Percentiles rank a stretch among this genome's conserved stretches.
These are phyloP conservation scores for Cyphomyrus plagiostoma DNA, from an alignment of 2,113 vertebrate genomes.

Conservation along the genomic window DNA sequence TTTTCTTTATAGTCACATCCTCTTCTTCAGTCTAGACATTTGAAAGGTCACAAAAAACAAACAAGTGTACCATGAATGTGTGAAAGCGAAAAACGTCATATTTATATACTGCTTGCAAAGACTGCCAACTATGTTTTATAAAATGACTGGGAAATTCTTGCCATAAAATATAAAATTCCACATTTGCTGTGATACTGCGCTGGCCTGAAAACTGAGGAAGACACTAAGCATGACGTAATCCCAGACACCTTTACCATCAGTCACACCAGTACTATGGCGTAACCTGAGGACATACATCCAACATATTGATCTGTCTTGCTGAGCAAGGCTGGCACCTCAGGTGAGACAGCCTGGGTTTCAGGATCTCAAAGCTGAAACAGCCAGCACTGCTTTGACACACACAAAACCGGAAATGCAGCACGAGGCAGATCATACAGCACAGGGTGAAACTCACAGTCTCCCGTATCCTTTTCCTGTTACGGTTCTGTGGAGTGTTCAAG, in stretches of 20 bases:
- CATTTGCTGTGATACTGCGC: not conserved
- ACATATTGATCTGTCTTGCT: not conserved
- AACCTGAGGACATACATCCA: not conserved
- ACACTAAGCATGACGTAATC: not conserved
- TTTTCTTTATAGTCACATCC: conserved; percentile 77
- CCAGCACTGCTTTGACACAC: not conserved
- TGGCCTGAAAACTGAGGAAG: not conserved
- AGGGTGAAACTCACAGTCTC: conserved; percentile 71
- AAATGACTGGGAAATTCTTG: not conserved
- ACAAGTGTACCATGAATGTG: not conserved
- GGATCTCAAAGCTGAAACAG: not conserved
- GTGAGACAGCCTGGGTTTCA: not conserved
- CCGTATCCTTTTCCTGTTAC: conserved; percentile 80
- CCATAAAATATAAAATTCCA: not conserved
- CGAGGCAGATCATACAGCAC: not conserved
- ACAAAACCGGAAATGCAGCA: not conserved
- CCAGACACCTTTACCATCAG: not conserved
- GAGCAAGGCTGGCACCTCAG: not conserved
- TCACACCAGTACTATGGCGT: not conserved
- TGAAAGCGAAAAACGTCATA: not conserved
- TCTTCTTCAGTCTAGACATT: conserved; percentile 75
- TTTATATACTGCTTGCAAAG: not conserved
- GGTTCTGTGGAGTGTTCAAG: conserved; percentile 73
- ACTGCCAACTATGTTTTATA: not conserved
- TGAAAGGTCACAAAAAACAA: conserved; percentile 9